Base-by-base conservation (phyloP, 2,797 vertebrate species). In the Leptodactylus fallax region DNA sequence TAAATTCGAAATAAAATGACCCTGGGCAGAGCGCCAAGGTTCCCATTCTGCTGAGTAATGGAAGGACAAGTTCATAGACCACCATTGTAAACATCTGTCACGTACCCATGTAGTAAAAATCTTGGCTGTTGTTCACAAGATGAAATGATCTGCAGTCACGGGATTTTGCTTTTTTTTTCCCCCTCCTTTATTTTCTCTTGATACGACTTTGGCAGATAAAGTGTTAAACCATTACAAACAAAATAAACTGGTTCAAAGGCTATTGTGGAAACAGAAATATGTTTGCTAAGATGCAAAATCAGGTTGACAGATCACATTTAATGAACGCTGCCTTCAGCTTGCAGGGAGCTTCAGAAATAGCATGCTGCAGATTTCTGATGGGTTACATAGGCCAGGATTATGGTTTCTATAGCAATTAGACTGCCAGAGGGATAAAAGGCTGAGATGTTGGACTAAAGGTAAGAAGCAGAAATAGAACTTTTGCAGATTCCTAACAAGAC, bases 371-470 rank as follows among this genome's bases (percentile, higher is more conserved):
- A 85, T 88, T 81, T 88, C 67, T 76, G 77, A 88, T 81, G 78
- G 49, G 92, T 13, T 4, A 83, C 77, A 87, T 93, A 93, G 93
- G 92, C 93, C 92, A 90, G 9, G 92, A 92, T 92, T 94, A 92
- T 88, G 71, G 91, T 95, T 95, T 92, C 92, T 92, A 94, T 94
- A 92, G 94, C 0, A 23, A 95, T 92, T 91, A 91, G 89, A 11
- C 83, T 90, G 91, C 92, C 90, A 91, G 71, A 71, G 91, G 90
- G 78, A 82, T 85, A 90, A 89, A 88, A 90, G 67, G 71, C 82
- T 83, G 78, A 90, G 69, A 85, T 60, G 67, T 49, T n/a, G 8
- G 60, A 78, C 77, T 69, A 87, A 85, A 90, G 88, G 89, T 74
- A 85, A 81, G 69, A 49, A 60, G 58, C 55, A 84, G 76, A 87